phyloP scores from a whole-genome alignment of 2,888 invertebrate species.

The Oligia fasciuncula region DNA sequence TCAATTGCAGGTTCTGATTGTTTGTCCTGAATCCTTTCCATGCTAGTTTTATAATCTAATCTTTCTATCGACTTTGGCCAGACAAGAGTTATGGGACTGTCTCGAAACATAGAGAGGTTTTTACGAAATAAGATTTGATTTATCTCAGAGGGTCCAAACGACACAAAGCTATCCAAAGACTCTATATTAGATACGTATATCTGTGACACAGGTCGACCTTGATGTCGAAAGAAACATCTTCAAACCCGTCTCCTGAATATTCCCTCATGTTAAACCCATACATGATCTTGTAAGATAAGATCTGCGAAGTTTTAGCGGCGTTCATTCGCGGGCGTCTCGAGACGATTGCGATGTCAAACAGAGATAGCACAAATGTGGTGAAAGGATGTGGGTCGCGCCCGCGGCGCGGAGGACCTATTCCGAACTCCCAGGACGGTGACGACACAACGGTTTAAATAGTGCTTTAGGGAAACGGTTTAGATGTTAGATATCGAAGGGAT shows the following conservation, averaged over 20 bases:
- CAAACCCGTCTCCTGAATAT: slow-evolving; percentile 42
- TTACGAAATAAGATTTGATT: not conserved
- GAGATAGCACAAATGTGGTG: slow-evolving; percentile 85
- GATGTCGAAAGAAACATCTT: slow-evolving; percentile 11
- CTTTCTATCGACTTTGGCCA: not conserved
- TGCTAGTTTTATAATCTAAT: not conserved
- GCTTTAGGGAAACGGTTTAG: slow-evolving; percentile 8
- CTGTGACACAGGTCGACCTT: slow-evolving; percentile 20
- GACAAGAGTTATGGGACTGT: not conserved
- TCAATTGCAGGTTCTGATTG: not conserved
- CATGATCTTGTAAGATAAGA: slow-evolving; percentile 51
- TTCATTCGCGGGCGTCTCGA: slow-evolving; percentile 67
- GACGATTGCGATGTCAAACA: slow-evolving; percentile 87
- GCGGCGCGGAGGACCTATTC: slow-evolving; percentile 72
- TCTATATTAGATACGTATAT: not conserved
- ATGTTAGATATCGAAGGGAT: slow-evolving; percentile 8
- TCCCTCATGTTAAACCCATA: slow-evolving; percentile 47
- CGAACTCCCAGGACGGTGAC: slow-evolving; percentile 50
- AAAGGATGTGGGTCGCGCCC: slow-evolving; percentile 88
- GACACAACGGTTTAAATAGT: not conserved
- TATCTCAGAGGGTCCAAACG: not conserved
- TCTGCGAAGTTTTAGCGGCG: slow-evolving; percentile 50
- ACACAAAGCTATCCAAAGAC: not conserved
- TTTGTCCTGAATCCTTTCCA: not conserved
- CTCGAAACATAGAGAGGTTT: no score